A percentile compares a stretch with the other conserved stretches of the same genome.
phyloP scores from a whole-genome alignment of 2,888 invertebrate species.

The Lomographa bimaculata region DNA sequence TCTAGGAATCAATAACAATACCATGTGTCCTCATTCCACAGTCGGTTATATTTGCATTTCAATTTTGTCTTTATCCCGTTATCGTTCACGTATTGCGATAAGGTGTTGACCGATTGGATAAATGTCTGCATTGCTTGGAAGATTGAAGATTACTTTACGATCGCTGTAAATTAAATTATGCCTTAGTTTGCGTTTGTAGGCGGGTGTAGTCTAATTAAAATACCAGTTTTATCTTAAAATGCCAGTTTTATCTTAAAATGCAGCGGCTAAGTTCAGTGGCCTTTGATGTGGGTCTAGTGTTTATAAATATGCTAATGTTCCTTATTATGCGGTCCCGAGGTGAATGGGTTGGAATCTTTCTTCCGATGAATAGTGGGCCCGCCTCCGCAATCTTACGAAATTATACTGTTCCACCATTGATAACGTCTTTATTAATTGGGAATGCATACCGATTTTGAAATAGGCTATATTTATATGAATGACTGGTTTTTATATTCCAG shows the following conservation, averaged over 20 bases:
- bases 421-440: constrained; percentile 14
- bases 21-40: constrained; percentile 12
- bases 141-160: constrained; percentile 24
- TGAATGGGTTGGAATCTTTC: constrained; percentile 41
- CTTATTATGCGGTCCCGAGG: constrained; percentile 37
- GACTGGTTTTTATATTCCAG: background rate
- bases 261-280: constrained; percentile 37
- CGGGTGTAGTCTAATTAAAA: constrained; percentile 25
- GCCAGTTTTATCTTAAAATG: constrained; percentile 17
- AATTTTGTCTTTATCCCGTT: constrained; percentile 28
- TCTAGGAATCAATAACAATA: constrained; percentile 15
- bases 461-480: no score
- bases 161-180: constrained; percentile 14
- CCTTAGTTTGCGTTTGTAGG: constrained; percentile 5
- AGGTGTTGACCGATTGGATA: constrained; percentile 38
- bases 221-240: constrained; percentile 20
- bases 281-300: constrained; percentile 40
- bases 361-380: constrained; percentile 45
- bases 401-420: constrained; percentile 29
- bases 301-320: constrained; percentile 47
- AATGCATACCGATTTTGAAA: no score
- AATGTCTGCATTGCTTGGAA: constrained; percentile 31
- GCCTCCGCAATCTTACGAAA: constrained; percentile 38
- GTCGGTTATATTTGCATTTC: constrained; percentile 18
- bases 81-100: constrained; percentile 29